phyloP scores from a whole-genome alignment of 92 coral and sea anemone genomes.

The Parazoanthus atlanticus region DNA sequence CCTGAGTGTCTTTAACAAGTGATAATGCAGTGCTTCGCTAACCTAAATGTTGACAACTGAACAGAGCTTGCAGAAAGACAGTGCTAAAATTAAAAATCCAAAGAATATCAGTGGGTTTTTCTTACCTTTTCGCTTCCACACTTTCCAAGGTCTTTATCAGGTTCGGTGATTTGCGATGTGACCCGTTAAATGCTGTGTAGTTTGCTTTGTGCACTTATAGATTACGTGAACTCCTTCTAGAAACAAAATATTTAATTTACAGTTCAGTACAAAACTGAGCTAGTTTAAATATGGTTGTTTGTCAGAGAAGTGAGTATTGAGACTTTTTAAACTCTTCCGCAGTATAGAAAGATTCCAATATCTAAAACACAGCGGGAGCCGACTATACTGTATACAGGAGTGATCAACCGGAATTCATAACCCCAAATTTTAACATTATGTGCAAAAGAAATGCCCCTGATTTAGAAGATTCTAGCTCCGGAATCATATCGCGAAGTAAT shows the following conservation, averaged over 20 bases:
- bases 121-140: background rate
- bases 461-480: constrained; percentile 11
- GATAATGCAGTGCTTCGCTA: background rate
- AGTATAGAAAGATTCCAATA: background rate
- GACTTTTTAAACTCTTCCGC: background rate
- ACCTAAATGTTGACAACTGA: background rate
- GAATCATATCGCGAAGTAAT: background rate
- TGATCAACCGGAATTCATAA: background rate
- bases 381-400: background rate
- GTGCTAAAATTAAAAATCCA: background rate
- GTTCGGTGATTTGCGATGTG: background rate
- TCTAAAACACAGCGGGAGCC: background rate
- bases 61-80: background rate
- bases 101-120: background rate
- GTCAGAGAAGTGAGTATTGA: background rate
- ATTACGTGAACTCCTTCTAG: background rate
- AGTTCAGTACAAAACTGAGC: background rate
- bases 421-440: background rate
- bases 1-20: background rate
- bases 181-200: background rate
- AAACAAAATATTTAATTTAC: too few species aligned
- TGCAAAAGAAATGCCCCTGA: background rate
- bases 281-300: too few species aligned
- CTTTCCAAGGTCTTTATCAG: background rate
- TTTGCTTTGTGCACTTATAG: background rate